Base-by-base conservation (phyloP, 2,888 invertebrate genomes). In the Marronus borbonicus region DNA sequence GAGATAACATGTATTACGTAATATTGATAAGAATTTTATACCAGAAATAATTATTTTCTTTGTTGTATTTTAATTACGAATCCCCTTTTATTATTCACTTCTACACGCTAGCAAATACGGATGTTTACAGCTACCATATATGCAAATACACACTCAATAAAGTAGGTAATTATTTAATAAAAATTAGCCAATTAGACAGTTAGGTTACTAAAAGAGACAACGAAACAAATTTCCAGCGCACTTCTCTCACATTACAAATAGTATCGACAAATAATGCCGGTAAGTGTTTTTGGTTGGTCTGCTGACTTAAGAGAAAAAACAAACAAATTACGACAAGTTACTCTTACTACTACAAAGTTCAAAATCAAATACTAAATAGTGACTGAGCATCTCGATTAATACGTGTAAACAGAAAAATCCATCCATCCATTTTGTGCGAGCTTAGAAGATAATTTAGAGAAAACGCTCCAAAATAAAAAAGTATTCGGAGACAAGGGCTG, bases 261-360 rank as follows among this genome's bases (percentile, higher is more conserved):
- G 10, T 20, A 58, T 58, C 3, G 1, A 24, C 20, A 17, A 20
- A 8, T 20, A 58, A 20, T 58, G 20, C 20, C 55, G 55, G 24
- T 20, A 20, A 5, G 5, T 17, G 3, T 1, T 58, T 24, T 58
- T 10, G 55, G 5, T 36, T 0, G 10, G 62, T 62, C 62, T 62
- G 10, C 14, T 2, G 62, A 62, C 14, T 28, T 62, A 28, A 62
- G 24, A 31, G 62, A 31, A 24, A 24, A 62, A 62, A 62, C 5
- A 62, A 62, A 62, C 62, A 12, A 20, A 31, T 62, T 62, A 62
- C 28, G 24, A 62, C n/a, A 31, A 12, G 24, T 62, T 62, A 62
- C 24, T 62, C 4, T 62, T 4, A 20, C 24, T 62, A 28, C 12
- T 28, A 28, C 24, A 20, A n/a, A 17, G 20, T 20, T 58, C 20